Evolutionary conservation across 2,797 vertebrate species (phyloP), one percentile per base, ranked within the genome.

Genomic region (Coregonus sp.): DNA sequence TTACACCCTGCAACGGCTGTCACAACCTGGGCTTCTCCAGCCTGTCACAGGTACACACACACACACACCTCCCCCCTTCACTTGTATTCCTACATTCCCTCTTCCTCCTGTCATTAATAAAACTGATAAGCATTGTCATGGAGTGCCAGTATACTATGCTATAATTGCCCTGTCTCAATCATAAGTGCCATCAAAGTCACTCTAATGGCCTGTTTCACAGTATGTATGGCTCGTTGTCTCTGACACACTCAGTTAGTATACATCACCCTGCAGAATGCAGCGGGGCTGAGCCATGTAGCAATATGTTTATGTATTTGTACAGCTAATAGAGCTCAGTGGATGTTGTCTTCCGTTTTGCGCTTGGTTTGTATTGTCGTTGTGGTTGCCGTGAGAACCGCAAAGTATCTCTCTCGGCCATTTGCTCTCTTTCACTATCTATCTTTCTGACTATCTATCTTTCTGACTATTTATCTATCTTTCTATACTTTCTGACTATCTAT

Each of bases 1-100:
- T 99, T 77, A 98, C 96, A 37, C 97, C 97, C 66, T 99, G 97
- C 91, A 98, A 98, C 12, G 97, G 97, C 86, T 98, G 97, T 91
- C 95, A 91, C 82, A 97, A 98, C 88, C 95, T 99, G 0, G 97
- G 97, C 82, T 98, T 99, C 77, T 94, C 96, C 40, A 94, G 95
- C 86, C 91, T 95, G 75, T 94, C 96, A 65, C 96, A 97, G 96
- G 97, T 98, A 93, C 73, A 20, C 25, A 75, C 47, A 51, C 63
- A 25, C 25, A 25, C 25, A 25, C 25, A 65, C 75, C 7, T 11
- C 7, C 9, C 9, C 15, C 16, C 4, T 59, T 59, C 4, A 25
- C 25, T 25, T 25, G 25, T 11, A 25, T 25, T 25, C 59, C 59
- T 25, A 1, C 2, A 12, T 61, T 2, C n/a, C 59, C n/a, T 61